Evolutionary conservation across 1,140 invertebrate genomes (phyloP).

Genomic region (Pseudomyrmex cubaensis): DNA sequence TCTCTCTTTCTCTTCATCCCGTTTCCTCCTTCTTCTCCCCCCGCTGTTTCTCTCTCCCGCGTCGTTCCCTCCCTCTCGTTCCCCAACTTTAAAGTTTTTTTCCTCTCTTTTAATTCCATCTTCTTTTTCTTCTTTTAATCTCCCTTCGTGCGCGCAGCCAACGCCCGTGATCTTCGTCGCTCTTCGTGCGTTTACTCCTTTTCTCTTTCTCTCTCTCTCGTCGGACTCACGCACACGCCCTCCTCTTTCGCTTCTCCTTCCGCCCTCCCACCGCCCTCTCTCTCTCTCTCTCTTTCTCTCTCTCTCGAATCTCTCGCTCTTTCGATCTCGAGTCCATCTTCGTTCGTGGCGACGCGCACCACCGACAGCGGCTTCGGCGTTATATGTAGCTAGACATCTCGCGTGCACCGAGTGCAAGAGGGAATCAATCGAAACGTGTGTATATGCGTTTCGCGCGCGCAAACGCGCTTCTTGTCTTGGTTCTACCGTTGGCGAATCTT

Average conservation of each 20-base stretch:
- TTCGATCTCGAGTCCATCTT: slow-evolving; percentile 67
- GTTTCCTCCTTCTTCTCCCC: slow-evolving; percentile 25
- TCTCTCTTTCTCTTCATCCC: slow-evolving; percentile 59
- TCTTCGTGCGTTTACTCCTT: slow-evolving; percentile 29
- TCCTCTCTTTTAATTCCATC: slow-evolving; percentile 81
- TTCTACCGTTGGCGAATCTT: slow-evolving; percentile 44
- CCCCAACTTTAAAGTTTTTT: slow-evolving; percentile 68
- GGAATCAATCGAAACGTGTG: slow-evolving; percentile 66
- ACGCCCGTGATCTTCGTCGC: slow-evolving; percentile 66
- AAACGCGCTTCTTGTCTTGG: slow-evolving; percentile 1
- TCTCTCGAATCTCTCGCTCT: slow-evolving; percentile 43
- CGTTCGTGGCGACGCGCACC: slow-evolving; percentile 60
- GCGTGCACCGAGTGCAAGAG: slow-evolving; percentile 50
- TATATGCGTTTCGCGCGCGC: slow-evolving; percentile 5
- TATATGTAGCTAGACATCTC: slow-evolving; percentile 42
- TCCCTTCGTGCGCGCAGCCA: slow-evolving; percentile 62
- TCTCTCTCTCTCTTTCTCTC: slow-evolving; percentile 55
- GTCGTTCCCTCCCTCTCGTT: slow-evolving; percentile 14
- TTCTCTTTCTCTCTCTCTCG: slow-evolving; percentile 15
- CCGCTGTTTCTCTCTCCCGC: slow-evolving; percentile 50
- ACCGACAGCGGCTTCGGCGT: slow-evolving; percentile 66
- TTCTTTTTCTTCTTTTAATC: slow-evolving; percentile 79
- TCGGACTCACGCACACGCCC: slow-evolving; percentile 59
- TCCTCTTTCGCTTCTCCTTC: slow-evolving; percentile 23
- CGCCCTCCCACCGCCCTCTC: background rate